Conservation (phyloP, 2,888 invertebrate genomes). For the Amaurobius ferox region DNA sequence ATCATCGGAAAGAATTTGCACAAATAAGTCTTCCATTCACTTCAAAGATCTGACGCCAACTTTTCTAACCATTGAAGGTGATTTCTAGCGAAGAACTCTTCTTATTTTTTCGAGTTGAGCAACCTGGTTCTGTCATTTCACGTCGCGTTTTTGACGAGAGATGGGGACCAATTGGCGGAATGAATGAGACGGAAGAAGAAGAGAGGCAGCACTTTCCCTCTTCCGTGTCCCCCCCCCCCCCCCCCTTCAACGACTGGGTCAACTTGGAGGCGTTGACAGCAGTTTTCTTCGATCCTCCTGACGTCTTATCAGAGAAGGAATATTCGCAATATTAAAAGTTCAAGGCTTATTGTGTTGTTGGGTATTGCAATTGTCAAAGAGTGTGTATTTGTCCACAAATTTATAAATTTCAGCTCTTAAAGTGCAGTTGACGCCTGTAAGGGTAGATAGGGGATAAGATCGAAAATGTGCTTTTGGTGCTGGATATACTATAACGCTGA, state of each 20-base stretch:
- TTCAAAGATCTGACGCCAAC: conserved; percentile 27
- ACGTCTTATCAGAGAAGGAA: conserved; percentile 37
- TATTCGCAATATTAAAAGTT: conserved; percentile 29
- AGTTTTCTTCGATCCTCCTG: conserved; percentile 33
- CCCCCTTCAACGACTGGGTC: conserved; percentile 23
- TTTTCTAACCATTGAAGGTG: conserved; percentile 17
- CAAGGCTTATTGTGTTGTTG: background rate
- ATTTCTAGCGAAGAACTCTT: conserved; percentile 27
- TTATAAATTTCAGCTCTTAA: too few species aligned
- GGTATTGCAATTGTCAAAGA: too few species aligned
- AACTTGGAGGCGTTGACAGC: conserved; percentile 27
- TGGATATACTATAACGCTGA: too few species aligned
- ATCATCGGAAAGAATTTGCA: background rate
- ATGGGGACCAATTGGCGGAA: conserved; percentile 68
- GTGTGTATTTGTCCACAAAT: too few species aligned
- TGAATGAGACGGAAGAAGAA: conserved; percentile 28
- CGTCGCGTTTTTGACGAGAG: conserved; percentile 59
- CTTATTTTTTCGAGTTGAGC: conserved; percentile 44
- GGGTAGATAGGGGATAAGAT: too few species aligned
- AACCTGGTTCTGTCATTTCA: conserved; percentile 64
- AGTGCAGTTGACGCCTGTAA: too few species aligned
- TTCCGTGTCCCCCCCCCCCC: background rate
- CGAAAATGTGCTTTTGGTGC: too few species aligned
- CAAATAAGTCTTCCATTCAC: background rate
- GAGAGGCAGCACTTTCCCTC: background rate